Conservation (phyloP, 2,113 vertebrate genomes). For the Genyomyrus donnyi region DNA sequence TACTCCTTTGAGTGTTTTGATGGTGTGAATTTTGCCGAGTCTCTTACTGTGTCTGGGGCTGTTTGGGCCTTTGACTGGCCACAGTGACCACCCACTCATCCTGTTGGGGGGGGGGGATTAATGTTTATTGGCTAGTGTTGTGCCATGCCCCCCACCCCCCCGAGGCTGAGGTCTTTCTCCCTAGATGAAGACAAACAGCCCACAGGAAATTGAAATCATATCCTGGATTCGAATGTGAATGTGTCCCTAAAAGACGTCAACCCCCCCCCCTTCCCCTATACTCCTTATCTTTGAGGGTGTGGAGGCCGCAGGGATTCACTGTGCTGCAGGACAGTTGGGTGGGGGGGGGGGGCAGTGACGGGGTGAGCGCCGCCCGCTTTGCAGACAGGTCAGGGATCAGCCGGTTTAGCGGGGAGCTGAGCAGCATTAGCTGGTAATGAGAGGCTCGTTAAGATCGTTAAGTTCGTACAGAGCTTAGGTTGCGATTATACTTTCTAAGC, state of each 20-base stretch:
- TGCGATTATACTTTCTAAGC: not conserved
- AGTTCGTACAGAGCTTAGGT: not conserved
- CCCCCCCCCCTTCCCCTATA: not conserved
- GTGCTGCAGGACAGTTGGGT: not conserved
- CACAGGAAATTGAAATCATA: conserved; percentile 22
- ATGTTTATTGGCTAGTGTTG: not conserved
- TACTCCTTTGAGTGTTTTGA: not conserved
- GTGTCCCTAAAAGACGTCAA: not conserved
- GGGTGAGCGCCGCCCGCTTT: not conserved
- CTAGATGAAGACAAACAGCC: not conserved
- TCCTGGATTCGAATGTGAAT: conserved; percentile 10
- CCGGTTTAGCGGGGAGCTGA: not conserved
- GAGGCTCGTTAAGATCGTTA: conserved; percentile 9
- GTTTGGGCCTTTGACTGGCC: not conserved
- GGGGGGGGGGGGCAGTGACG: not conserved
- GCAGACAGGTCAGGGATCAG: not conserved
- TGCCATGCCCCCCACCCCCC: not conserved
- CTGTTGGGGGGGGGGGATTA: not conserved
- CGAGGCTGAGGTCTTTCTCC: not conserved
- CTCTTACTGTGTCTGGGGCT: not conserved
- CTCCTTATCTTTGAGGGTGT: not conserved
- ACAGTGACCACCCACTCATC: not conserved
- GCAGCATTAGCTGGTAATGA: conserved; percentile 11
- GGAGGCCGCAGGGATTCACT: not conserved
- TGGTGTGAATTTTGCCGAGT: not conserved